These are phyloP conservation scores for Lacerta agilis DNA, from an alignment of 2,797 vertebrate genomes.

Conservation along the genomic window DNA sequence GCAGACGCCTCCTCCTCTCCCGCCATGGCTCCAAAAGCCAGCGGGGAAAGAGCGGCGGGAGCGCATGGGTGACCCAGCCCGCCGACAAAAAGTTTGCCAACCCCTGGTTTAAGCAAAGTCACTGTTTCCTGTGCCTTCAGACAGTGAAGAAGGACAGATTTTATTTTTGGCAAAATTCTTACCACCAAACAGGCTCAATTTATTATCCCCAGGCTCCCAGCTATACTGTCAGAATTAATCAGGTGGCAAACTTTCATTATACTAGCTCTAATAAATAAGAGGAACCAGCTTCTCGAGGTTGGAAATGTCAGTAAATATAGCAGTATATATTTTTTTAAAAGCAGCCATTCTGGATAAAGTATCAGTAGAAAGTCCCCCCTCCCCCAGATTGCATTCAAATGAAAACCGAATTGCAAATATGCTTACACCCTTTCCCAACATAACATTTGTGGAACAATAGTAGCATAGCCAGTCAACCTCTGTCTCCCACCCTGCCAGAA, in stretches of 20 bases:
- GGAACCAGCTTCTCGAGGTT: conserved; percentile 52
- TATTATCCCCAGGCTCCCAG: conserved; percentile 71
- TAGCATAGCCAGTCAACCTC: background rate
- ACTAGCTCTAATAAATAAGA: conserved; percentile 75
- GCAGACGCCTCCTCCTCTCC: too few relatives aligned
- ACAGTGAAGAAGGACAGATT: conserved; percentile 42
- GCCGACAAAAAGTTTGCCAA: too few relatives aligned
- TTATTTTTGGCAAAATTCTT: conserved; percentile 74
- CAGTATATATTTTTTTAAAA: conserved; percentile 60
- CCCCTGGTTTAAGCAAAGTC: background rate
- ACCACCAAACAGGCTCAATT: conserved; percentile 66
- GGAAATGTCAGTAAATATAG: conserved; percentile 68
- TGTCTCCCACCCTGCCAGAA: too few relatives aligned
- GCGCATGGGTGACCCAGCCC: too few relatives aligned
- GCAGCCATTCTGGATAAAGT: conserved; percentile 58
- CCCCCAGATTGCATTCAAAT: conserved; percentile 58
- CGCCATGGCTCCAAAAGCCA: too few relatives aligned
- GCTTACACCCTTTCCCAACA: conserved; percentile 29
- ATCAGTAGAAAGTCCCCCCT: conserved; percentile 41
- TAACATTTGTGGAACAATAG: background rate
- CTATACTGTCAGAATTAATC: conserved; percentile 80
- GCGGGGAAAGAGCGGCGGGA: too few relatives aligned
- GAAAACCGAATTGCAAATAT: conserved; percentile 42
- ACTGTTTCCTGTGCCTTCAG: background rate
- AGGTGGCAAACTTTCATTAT: conserved; percentile 78